Evolutionary conservation across 2,113 vertebrate genomes (phyloP).

Genomic region (Podilymbus podiceps): DNA sequence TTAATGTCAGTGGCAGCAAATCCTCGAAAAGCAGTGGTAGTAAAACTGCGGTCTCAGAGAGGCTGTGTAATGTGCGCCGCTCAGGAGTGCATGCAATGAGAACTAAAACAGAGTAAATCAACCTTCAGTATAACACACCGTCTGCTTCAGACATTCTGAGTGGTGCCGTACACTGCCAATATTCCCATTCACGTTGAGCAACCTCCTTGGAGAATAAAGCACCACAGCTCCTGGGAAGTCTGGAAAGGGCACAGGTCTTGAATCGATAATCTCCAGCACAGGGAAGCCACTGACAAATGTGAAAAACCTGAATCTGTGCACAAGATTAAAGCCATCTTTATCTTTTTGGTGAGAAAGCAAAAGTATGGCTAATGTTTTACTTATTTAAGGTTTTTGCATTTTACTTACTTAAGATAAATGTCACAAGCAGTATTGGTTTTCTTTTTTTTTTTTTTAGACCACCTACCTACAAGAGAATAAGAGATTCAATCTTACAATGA

Average conservation of each 20-base stretch:
- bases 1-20: background rate
- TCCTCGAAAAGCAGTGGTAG: rapidly evolving
- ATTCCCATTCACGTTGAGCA: background rate
- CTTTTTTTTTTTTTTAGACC: constrained; percentile 1
- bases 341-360: background rate
- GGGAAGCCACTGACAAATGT: background rate
- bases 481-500: background rate
- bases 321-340: background rate
- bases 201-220: background rate
- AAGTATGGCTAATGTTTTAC: rapidly evolving
- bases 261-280: background rate
- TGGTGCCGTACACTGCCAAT: background rate
- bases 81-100: rapidly evolving
- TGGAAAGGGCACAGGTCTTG: background rate
- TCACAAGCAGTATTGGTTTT: background rate
- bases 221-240: background rate
- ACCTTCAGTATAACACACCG: background rate
- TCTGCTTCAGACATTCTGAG: background rate
- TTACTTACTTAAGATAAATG: background rate
- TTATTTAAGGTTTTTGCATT: background rate
- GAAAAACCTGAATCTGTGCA: background rate
- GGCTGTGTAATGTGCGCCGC: background rate
- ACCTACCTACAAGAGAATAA: background rate
- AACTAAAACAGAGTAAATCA: background rate
- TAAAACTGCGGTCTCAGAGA: background rate